Conservation (phyloP, 1,140 invertebrate genomes). For the Drosophila jambulina region DNA sequence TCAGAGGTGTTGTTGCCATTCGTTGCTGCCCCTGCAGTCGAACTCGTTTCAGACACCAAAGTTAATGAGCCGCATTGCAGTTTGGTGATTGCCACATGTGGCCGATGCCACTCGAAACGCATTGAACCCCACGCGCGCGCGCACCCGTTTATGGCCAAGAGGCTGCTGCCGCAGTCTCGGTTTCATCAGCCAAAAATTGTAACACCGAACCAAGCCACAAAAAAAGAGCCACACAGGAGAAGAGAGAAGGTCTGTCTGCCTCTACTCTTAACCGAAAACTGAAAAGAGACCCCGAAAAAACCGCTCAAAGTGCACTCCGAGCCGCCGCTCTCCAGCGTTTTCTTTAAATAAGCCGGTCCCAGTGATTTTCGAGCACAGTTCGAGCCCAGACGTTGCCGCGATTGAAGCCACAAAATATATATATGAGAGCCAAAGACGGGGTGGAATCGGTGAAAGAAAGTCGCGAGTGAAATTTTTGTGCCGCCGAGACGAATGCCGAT, state of each 20-base stretch:
- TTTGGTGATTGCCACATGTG: conserved; percentile 59
- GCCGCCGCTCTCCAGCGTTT: conserved; percentile 50
- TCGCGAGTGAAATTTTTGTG: conserved; percentile 72
- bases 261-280: conserved; percentile 66
- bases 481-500: conserved; percentile 48
- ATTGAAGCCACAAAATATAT: conserved; percentile 41
- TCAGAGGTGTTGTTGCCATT: conserved; percentile 33
- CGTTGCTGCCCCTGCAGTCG: conserved; percentile 43
- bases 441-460: conserved; percentile 67
- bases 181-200: conserved; percentile 42
- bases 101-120: conserved; percentile 66
- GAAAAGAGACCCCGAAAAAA: conserved; percentile 19
- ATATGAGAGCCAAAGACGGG: conserved; percentile 8
- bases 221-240: conserved; percentile 33
- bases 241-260: conserved; percentile 4
- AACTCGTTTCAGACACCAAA: conserved; percentile 54
- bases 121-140: conserved; percentile 62
- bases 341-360: conserved; percentile 74
- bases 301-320: conserved; percentile 36
- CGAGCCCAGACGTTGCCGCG: conserved; percentile 73
- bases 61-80: conserved; percentile 69
- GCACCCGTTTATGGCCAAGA: conserved; percentile 25
- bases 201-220: conserved; percentile 18
- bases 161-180: conserved; percentile 21
- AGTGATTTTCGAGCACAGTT: conserved; percentile 68